phyloP scores from a whole-genome alignment of 2,888 invertebrate species.

The Lochmaea capreae region DNA sequence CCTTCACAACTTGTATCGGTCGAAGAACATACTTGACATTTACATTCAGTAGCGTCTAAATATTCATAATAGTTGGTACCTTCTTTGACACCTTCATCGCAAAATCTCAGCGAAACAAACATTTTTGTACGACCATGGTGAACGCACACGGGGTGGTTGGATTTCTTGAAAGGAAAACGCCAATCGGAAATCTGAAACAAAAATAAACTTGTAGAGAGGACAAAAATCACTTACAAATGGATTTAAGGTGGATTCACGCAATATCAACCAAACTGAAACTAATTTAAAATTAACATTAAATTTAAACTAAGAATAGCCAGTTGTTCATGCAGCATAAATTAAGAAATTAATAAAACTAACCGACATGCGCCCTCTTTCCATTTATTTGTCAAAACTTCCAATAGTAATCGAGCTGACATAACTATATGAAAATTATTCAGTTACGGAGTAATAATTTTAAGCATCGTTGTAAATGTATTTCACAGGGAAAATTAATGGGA shows the following conservation, averaged over 20 bases:
- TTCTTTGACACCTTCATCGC: slow-evolving; percentile 78
- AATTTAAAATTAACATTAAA: no score
- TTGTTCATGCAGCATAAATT: no score
- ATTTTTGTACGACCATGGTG: slow-evolving; percentile 78
- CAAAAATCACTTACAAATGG: not conserved
- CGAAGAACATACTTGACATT: slow-evolving; percentile 78
- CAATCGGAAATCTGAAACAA: slow-evolving; percentile 80
- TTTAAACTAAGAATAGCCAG: no score
- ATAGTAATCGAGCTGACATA: no score
- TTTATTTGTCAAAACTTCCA: no score
- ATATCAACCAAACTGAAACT: no score
- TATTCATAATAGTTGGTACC: slow-evolving; percentile 78
- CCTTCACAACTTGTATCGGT: slow-evolving; percentile 80
- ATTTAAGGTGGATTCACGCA: no score
- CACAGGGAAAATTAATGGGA: not conserved
- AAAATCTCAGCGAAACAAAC: slow-evolving; percentile 75
- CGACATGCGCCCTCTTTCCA: no score
- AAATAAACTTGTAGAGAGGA: not conserved
- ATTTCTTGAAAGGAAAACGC: slow-evolving; percentile 89
- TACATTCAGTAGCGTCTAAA: slow-evolving; percentile 82
- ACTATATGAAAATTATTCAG: no score
- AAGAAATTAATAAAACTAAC: no score
- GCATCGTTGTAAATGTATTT: no score
- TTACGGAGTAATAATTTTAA: no score
- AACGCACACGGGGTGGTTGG: slow-evolving; percentile 87